Base-by-base conservation (phyloP, 2,888 invertebrate genomes). In the Bimastos eiseni region DNA sequence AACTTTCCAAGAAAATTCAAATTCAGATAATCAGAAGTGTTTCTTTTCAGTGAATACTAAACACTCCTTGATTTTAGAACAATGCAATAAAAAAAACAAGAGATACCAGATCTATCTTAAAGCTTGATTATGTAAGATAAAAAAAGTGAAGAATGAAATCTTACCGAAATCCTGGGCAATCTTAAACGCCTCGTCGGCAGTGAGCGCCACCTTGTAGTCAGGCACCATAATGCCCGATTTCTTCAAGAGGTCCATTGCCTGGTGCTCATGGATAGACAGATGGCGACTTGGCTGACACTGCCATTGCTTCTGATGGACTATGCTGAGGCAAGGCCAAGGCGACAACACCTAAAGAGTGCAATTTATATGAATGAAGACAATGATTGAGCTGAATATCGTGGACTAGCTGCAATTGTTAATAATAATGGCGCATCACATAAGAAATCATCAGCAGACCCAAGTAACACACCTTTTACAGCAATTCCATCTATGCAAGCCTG, bases 181-280 rank as follows among this genome's bases (percentile, higher is more conserved):
- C 94, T 97, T 96, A 86, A 96, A 96, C 36, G 97, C 98, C 95
- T 98, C 98, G 90, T 97, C 96, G 91, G 97, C 96, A 91, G 97
- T 97, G 94, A 97, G 97, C 84, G 98, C 98, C 83, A 98, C 97
- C 92, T 97, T 97, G 95, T 98, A 98, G 95, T 97, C 97, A 5
- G 99, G 99, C 36, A 98, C 98, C 24, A 97, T 97, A 93, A 99
- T 97, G 89, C 97, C 97, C 93, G 97, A 97, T 94, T 97, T 97
- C 94, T 97, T 97, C 17, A 99, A 96, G 38, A 99, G 95, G 30
- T 97, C 97, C 95, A 98, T 98, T 94, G 98, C 98, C 91, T 98
- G 97, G 95, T 98, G 97, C 95, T 99, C 99, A 95, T 99, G 99
- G 8, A 99, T 98, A 95, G 98, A 98, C 92, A 99, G 96, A 94